Evolutionary conservation across 1,140 invertebrate genomes (phyloP).

Genomic region (Sarcophaga bullata): DNA sequence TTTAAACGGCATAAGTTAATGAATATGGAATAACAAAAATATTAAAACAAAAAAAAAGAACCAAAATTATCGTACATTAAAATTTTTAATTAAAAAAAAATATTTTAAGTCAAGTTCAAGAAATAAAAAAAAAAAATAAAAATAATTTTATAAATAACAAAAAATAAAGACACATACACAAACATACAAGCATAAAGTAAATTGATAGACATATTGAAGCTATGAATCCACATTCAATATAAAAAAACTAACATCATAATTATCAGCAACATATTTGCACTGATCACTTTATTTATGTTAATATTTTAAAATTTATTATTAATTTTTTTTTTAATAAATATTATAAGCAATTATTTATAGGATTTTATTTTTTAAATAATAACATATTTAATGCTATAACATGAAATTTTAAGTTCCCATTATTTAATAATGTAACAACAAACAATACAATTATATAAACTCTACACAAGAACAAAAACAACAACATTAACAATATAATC

Average conservation of each 20-base stretch:
- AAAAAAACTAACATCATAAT: background rate
- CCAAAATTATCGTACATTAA: slow-evolving; percentile 43
- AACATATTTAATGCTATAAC: slow-evolving; percentile 54
- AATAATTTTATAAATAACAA: background rate
- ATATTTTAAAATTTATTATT: background rate
- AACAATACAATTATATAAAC: slow-evolving; percentile 45
- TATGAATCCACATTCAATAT: slow-evolving; percentile 5
- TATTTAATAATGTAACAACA: slow-evolving; percentile 50
- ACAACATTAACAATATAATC: slow-evolving; percentile 27
- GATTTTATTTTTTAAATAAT: slow-evolving; percentile 52
- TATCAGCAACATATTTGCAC: background rate
- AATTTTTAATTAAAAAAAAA: slow-evolving; percentile 26
- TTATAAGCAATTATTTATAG: slow-evolving; percentile 9
- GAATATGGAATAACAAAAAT: slow-evolving; percentile 37
- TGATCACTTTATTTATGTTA: slow-evolving; percentile 11
- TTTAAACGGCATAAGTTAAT: slow-evolving; percentile 38
- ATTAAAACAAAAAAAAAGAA: slow-evolving; percentile 43
- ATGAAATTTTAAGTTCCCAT: slow-evolving; percentile 62
- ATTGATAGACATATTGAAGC: slow-evolving; percentile 33
- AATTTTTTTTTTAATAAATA: slow-evolving; percentile 25
- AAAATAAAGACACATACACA: background rate
- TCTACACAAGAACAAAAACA: background rate
- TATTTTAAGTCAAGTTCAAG: slow-evolving; percentile 16
- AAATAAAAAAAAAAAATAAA: background rate
- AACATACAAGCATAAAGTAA: background rate